Base-by-base conservation (phyloP, 92 coral and sea anemone genomes). In the Zoanthus solanderi region DNA sequence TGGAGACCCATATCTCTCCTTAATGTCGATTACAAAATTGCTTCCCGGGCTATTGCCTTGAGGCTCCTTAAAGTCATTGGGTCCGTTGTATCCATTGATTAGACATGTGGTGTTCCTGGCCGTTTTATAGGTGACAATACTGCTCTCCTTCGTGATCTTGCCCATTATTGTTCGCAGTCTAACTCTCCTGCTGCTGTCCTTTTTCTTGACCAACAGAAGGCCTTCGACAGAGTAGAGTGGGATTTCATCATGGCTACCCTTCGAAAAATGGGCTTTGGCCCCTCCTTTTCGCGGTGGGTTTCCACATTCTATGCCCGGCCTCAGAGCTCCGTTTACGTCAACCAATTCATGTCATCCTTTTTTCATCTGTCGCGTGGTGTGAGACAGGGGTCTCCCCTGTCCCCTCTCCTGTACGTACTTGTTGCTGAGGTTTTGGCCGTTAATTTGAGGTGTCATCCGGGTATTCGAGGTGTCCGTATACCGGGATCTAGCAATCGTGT, bases 11-110 rank as follows among this genome's bases (percentile, higher is more conserved):
- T 50, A 6, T 75, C 74, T 65, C 61, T 86, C 37, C 61, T 86
- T 0, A 86, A 86, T 63, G 75, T 4, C 0, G 89, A 85, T 73
- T 72, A 75, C 31, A 85, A 84, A 18, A 84, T 84, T 9, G 67
- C 81, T 29, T 54, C 88, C 31, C 66, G 80, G 1, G 68, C 88
- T 1, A 72, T 84, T 6, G 76, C 88, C 6, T 44, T 78, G 5
- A 57, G 88, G 12, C 68, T 84, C 0, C 79, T 67, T 1, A 32
- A 34, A 2, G 88, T 84, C 9, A 84, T 85, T 2, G 88, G 53
- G 2, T 53, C 56, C 3, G 83, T 85, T 2, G 88, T 85, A 9
- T 48, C 72, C 17, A 30, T 3, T 1, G 88, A 85, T 11, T 83
- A 85, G 37, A 85, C 83, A 12, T 85, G 88, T 17, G 69, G 79